These are phyloP conservation scores for Crotophaga sulcirostris DNA, from an alignment of 2,113 vertebrate species.

Conservation along the genomic window DNA sequence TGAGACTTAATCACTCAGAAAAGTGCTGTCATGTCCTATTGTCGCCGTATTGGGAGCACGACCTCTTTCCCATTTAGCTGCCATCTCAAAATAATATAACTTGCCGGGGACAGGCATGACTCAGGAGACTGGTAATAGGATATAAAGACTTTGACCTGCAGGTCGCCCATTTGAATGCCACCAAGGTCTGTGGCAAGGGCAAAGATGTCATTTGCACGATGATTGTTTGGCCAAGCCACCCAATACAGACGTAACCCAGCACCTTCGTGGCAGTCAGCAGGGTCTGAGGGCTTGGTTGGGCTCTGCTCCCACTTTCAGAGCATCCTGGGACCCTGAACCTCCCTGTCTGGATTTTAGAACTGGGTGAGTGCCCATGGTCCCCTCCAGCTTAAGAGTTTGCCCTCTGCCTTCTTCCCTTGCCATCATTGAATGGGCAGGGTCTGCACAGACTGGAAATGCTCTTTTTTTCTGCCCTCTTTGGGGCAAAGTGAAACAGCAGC, in stretches of 20 bases:
- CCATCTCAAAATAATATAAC: constrained; percentile 22
- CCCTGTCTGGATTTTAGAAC: background rate
- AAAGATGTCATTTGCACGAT: background rate
- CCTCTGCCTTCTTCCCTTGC: background rate
- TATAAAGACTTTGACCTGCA: background rate
- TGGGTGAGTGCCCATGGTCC: fast-evolving
- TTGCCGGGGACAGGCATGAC: constrained; percentile 23
- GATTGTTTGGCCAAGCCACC: background rate
- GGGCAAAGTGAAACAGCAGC: background rate
- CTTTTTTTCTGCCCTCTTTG: background rate
- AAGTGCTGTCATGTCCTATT: constrained; percentile 61
- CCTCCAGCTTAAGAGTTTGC: background rate
- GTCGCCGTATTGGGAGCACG: constrained; percentile 45
- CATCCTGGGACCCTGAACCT: fast-evolving
- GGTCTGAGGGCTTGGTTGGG: background rate
- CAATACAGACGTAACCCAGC: fast-evolving
- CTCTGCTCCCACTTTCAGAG: background rate
- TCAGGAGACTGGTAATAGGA: constrained; percentile 23
- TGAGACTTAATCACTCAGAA: constrained; percentile 53
- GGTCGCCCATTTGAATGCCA: background rate
- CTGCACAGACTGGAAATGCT: background rate
- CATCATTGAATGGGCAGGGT: fast-evolving
- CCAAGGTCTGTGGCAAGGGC: constrained; percentile 10
- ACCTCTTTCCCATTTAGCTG: constrained; percentile 54
- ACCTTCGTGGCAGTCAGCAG: fast-evolving